phyloP scores from a whole-genome alignment of 2,113 vertebrate species.

The Nanorana parkeri region DNA sequence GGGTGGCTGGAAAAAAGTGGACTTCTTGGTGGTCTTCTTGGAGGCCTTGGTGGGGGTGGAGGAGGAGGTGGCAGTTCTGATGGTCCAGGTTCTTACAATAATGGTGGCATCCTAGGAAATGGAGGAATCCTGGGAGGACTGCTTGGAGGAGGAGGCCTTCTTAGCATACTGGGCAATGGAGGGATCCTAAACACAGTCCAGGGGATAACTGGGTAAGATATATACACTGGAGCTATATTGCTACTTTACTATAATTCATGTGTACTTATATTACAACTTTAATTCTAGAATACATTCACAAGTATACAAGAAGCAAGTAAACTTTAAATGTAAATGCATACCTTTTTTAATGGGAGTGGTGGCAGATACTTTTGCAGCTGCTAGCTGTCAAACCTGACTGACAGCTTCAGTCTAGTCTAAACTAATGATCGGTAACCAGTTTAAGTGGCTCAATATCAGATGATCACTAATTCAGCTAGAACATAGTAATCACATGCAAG shows the following conservation, averaged over 20 bases:
- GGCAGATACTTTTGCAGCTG: no score
- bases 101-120: conserved; percentile 61
- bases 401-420: no score
- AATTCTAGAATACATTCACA: no score
- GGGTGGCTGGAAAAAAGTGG: conserved; percentile 35
- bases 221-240: not conserved
- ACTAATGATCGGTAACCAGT: no score
- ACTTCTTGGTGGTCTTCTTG: conserved; percentile 19
- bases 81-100: conserved; percentile 60
- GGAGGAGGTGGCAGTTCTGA: not conserved
- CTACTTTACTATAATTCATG: not conserved
- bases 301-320: no score
- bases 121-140: conserved; percentile 69
- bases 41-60: conserved; percentile 35
- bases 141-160: conserved; percentile 65
- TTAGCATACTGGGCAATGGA: conserved; percentile 67
- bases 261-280: not conserved
- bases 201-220: conserved; percentile 70
- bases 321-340: no score
- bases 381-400: no score
- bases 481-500: no score
- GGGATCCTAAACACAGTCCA: conserved; percentile 68
- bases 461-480: no score
- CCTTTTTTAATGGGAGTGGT: no score
- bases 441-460: no score